These are phyloP conservation scores for Argentina silus DNA, from an alignment of 2,797 vertebrate genomes.

Conservation along the genomic window DNA sequence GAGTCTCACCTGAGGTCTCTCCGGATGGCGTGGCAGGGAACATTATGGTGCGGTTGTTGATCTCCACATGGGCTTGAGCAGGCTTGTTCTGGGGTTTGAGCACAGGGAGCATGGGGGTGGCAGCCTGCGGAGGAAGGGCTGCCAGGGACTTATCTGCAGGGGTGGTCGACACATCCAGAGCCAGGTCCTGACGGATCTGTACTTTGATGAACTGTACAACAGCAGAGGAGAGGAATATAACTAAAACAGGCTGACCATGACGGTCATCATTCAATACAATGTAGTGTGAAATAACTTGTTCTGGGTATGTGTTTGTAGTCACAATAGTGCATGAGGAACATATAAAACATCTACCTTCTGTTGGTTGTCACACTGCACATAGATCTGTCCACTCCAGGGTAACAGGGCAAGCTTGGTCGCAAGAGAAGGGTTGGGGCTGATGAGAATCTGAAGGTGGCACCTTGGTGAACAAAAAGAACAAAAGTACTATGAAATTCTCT, in stretches of 20 bases:
- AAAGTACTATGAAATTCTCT: neutral
- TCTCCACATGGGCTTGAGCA: conserved; percentile 73
- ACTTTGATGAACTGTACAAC: conserved; percentile 86
- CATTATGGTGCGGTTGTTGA: conserved; percentile 82
- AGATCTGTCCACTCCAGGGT: conserved; percentile 94
- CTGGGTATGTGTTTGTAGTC: no score
- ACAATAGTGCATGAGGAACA: neutral
- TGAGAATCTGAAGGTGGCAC: conserved; percentile 86
- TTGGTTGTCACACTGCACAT: conserved; percentile 84
- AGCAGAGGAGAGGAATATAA: neutral
- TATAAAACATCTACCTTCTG: conserved; percentile 85
- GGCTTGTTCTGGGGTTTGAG: conserved; percentile 61
- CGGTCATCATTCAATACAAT: no score
- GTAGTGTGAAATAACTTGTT: no score
- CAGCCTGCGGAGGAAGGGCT: conserved; percentile 67
- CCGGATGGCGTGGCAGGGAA: conserved; percentile 84
- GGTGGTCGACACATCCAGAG: conserved; percentile 66
- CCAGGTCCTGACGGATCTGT: conserved; percentile 82
- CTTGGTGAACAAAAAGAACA: conserved; percentile 64
- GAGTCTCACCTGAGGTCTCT: conserved; percentile 84
- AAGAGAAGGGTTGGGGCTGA: conserved; percentile 92
- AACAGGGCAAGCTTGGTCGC: conserved; percentile 81
- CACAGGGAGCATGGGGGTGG: conserved; percentile 64
- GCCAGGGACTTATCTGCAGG: conserved; percentile 60
- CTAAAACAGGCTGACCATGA: neutral